phyloP scores from a whole-genome alignment of 2,113 vertebrate genomes.

The Gasterosteus nipponicus region DNA sequence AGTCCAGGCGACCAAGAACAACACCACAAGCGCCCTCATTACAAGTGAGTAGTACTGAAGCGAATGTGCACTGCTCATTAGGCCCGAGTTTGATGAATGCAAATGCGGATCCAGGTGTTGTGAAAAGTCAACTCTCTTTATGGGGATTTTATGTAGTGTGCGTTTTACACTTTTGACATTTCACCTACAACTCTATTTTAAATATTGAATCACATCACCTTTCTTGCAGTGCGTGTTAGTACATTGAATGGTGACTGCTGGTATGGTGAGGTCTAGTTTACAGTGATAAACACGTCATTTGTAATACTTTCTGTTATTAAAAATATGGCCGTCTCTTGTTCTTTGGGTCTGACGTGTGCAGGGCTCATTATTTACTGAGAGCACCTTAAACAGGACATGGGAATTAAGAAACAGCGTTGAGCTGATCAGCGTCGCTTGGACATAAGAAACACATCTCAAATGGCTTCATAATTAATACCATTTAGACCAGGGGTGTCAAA shows the following conservation, averaged over 20 bases:
- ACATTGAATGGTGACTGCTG: background rate
- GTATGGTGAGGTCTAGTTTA: background rate
- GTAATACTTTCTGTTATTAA: no score
- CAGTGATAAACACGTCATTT: background rate
- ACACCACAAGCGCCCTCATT: slow-evolving; percentile 57
- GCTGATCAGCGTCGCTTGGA: background rate
- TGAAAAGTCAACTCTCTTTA: no score
- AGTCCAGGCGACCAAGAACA: slow-evolving; percentile 78
- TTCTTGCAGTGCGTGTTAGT: no score
- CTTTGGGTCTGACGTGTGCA: background rate
- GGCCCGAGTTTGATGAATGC: background rate
- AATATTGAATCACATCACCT: no score
- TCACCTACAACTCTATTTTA: no score
- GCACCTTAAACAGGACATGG: background rate
- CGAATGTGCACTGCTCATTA: background rate
- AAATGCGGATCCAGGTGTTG: background rate
- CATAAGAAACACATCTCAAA: slow-evolving; percentile 27
- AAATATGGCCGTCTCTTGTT: background rate
- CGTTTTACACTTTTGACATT: no score
- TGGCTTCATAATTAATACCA: slow-evolving; percentile 23
- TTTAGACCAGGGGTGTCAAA: no score
- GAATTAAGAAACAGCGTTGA: background rate
- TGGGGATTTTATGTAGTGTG: no score
- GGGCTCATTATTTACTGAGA: background rate
- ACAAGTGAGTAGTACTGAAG: slow-evolving; percentile 57